These are phyloP conservation scores for Potamilus streckersoni DNA, from an alignment of 1,140 invertebrate genomes.

Conservation along the genomic window DNA sequence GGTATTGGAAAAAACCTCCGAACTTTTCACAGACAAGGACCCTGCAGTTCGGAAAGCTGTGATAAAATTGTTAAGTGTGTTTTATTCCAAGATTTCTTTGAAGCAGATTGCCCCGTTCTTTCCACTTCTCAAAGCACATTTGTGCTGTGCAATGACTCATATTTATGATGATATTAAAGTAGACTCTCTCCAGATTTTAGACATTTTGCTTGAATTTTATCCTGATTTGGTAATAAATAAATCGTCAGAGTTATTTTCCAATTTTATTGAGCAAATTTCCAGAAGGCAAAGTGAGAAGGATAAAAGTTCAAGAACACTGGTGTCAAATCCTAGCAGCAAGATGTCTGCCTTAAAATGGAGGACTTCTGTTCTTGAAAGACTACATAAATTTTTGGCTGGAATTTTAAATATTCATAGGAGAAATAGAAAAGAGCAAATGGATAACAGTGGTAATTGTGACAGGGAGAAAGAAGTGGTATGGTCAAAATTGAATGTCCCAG, in stretches of 20 bases:
- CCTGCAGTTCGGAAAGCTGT: constrained; percentile 76
- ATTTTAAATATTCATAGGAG: constrained; percentile 19
- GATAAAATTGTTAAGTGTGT: constrained; percentile 76
- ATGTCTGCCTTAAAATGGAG: constrained; percentile 56
- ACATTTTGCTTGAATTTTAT: constrained; percentile 73
- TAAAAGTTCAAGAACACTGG: constrained; percentile 33
- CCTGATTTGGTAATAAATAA: constrained; percentile 75
- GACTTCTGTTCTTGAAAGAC: constrained; percentile 46
- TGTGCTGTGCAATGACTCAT: constrained; percentile 88
- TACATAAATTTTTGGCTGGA: constrained; percentile 45
- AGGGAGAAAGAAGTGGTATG: constrained; percentile 5
- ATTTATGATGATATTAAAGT: constrained; percentile 82
- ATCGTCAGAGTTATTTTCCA: constrained; percentile 78
- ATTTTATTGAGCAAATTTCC: constrained; percentile 83
- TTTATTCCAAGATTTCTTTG: constrained; percentile 71
- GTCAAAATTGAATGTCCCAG: constrained; percentile 4
- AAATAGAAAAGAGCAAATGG: background rate
- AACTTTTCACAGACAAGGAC: constrained; percentile 80
- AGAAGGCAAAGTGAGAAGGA: constrained; percentile 36
- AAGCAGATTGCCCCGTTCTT: constrained; percentile 76
- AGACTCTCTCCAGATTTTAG: constrained; percentile 83
- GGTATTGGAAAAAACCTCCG: constrained; percentile 77
- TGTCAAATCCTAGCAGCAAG: constrained; percentile 54
- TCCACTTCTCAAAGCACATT: constrained; percentile 79
- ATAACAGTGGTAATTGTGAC: background rate